A percentile compares a stretch with the other conserved stretches of the same genome.
Evolutionary conservation across 2,113 vertebrate species (phyloP).

Genomic region (Caloenas nicobarica): DNA sequence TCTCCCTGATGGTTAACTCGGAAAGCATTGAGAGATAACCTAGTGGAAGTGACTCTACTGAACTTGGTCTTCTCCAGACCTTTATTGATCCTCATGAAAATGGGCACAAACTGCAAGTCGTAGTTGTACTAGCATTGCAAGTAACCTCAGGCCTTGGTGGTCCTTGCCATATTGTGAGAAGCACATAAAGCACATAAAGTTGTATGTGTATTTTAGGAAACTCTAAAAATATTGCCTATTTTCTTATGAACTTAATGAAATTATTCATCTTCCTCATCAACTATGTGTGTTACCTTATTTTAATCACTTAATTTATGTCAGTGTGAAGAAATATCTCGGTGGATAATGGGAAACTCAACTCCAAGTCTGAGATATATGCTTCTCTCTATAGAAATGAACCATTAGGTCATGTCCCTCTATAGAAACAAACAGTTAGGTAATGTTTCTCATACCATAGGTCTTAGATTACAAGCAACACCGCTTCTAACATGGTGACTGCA

Average conservation of each 20-base stretch:
- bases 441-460: not conserved
- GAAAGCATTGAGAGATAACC: not conserved
- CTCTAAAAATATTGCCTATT: not conserved
- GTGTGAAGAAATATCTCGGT: not conserved
- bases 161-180: not conserved
- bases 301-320: not conserved
- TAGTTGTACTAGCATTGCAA: not conserved
- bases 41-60: not conserved
- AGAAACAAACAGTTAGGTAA: not conserved
- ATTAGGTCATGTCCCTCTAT: not conserved
- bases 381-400: not conserved
- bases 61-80: not conserved
- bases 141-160: not conserved
- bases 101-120: not conserved
- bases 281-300: not conserved
- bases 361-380: not conserved
- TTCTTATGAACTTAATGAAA: not conserved
- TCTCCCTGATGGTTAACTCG: not conserved
- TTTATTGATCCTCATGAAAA: not conserved
- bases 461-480: not conserved
- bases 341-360: not conserved
- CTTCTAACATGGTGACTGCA: not conserved
- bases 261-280: not conserved
- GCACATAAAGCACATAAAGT: not conserved
- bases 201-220: not conserved